Percentiles rank a stretch among this genome's conserved stretches.
Conservation (phyloP, 2,113 vertebrate genomes). For the Rhabdornis inornatus region DNA sequence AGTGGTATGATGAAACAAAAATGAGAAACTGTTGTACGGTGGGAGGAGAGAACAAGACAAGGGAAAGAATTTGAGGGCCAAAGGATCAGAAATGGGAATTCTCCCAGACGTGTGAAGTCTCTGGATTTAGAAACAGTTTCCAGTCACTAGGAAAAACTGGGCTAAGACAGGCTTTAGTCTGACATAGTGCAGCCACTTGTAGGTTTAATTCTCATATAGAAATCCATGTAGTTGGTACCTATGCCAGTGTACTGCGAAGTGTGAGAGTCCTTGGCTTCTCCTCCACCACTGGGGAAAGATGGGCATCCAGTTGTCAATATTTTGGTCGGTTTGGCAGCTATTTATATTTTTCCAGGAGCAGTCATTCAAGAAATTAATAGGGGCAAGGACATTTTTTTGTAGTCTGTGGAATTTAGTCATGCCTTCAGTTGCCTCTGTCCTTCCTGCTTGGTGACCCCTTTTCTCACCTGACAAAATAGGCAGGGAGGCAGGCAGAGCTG, state of each 20-base stretch:
- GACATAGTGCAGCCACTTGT: accelerated
- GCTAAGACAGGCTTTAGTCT: not conserved
- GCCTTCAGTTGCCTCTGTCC: not conserved
- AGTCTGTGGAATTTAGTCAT: not conserved
- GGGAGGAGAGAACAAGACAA: not conserved
- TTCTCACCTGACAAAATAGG: not conserved
- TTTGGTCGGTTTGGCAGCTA: not conserved
- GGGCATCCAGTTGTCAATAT: not conserved
- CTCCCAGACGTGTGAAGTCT: not conserved
- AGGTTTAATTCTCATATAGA: not conserved
- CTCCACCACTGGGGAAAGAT: not conserved
- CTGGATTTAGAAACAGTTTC: not conserved
- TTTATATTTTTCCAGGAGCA: not conserved
- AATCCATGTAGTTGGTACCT: not conserved
- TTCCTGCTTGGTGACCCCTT: not conserved
- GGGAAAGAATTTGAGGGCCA: not conserved
- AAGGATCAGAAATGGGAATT: not conserved
- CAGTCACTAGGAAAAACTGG: not conserved
- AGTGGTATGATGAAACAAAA: not conserved
- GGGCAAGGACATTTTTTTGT: not conserved
- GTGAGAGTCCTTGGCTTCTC: not conserved
- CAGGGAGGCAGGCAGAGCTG: not conserved
- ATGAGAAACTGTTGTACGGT: not conserved
- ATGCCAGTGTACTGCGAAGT: not conserved
- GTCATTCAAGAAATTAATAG: not conserved